Evolutionary conservation across 1,140 invertebrate species (phyloP).

Genomic region (Dendrolimus kikuchii): DNA sequence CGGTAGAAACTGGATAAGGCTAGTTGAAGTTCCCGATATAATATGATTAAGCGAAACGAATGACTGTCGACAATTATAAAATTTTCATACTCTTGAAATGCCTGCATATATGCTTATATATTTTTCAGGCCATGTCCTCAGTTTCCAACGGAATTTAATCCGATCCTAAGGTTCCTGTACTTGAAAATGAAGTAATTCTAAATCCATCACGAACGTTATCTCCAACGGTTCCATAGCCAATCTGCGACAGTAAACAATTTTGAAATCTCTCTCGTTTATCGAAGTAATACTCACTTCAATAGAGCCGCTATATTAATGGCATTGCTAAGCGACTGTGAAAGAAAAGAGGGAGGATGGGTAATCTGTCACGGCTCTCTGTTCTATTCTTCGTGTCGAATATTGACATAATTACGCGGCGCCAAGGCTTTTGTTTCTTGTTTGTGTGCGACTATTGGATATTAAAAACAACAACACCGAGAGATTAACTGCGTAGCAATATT

Average conservation of each 20-base stretch:
- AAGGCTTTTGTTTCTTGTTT: constrained; percentile 14
- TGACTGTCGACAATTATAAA: too few species aligned
- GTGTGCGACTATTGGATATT: constrained; percentile 17
- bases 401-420: constrained; percentile 20
- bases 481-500: too few species aligned
- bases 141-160: too few species aligned
- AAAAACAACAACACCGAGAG: constrained; percentile 5
- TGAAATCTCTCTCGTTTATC: background rate
- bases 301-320: constrained; percentile 1
- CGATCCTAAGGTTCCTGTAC: background rate
- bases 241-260: background rate
- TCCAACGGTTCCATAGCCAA: too few species aligned
- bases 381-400: constrained; percentile 15
- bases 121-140: too few species aligned
- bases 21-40: too few species aligned
- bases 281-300: background rate
- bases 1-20: too few species aligned
- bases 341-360: constrained; percentile 1
- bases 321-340: constrained; percentile 2
- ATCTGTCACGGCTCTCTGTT: constrained; percentile 6
- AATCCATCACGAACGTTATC: too few species aligned
- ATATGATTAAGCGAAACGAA: too few species aligned
- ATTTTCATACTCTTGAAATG: too few species aligned
- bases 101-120: too few species aligned
- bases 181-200: background rate